Percentiles rank a stretch among this genome's conserved stretches.
Evolutionary conservation across 2,888 invertebrate genomes (phyloP).

Genomic region (Abrostola triplasia): DNA sequence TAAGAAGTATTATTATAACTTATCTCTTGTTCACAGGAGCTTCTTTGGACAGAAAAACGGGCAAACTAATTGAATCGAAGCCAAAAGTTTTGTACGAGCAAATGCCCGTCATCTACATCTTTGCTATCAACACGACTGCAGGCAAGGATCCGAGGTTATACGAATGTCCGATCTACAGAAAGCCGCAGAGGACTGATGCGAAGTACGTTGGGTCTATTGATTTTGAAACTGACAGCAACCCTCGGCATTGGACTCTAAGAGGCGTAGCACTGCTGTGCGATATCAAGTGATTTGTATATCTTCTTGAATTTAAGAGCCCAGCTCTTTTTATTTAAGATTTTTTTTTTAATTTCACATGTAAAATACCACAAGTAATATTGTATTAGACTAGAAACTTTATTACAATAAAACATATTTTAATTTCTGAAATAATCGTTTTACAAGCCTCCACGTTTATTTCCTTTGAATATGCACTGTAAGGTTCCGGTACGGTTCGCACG

Average conservation of each 20-base stretch:
- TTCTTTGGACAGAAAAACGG: slow-evolving; percentile 94
- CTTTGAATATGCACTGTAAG: no score
- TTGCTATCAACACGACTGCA: slow-evolving; percentile 97
- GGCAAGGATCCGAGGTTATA: slow-evolving; percentile 97
- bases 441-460: no score
- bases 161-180: slow-evolving; percentile 98
- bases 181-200: slow-evolving; percentile 97
- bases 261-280: slow-evolving; percentile 99
- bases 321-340: not conserved
- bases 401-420: no score
- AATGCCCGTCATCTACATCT: slow-evolving; percentile 98
- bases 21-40: slow-evolving; percentile 87
- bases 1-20: not conserved
- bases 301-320: not conserved
- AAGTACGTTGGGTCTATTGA: slow-evolving; percentile 98
- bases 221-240: slow-evolving; percentile 97
- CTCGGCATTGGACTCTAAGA: slow-evolving; percentile 97
- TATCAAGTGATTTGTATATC: slow-evolving; percentile 91
- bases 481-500: no score
- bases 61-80: slow-evolving; percentile 97
- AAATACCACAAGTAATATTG: not conserved
- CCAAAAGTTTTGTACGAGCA: slow-evolving; percentile 97
- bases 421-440: no score
- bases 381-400: no score
- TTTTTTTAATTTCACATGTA: slow-evolving; percentile 3